Base-by-base conservation (phyloP, 2,113 vertebrate species). In the Neomonachus schauinslandi region DNA sequence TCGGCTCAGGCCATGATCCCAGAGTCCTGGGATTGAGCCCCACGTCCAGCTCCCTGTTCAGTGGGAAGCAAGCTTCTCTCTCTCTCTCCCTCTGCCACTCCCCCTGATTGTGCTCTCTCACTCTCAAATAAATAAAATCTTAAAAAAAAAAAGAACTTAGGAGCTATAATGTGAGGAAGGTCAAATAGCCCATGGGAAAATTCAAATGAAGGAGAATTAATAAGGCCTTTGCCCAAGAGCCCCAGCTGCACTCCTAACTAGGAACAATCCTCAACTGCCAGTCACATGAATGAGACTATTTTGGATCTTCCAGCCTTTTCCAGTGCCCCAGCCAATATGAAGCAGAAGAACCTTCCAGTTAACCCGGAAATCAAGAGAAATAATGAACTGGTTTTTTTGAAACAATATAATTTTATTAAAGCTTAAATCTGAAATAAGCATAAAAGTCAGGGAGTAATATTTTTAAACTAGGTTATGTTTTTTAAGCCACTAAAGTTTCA, bases 401-500 rank as follows among this genome's bases (percentile, higher is more conserved):
- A 92, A 89, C 7, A 57, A 39, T 55, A 61, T 55, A 83, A 79
- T 82, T 91, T 82, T 93, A 39, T 93, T 82, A 87, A 90, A 69
- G 15, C 16, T 91, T 39, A 87, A 88, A 53, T 94, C 11, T 89
- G 77, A 92, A 96, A 39, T 93, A 76, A 95, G 22, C 33, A 24
- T 94, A 67, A 79, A 80, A 72, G 74, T 39, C 9, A 72, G 42
- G 31, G 83, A 71, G 15, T 51, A 46, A 28, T n/a, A 82, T 71
- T 95, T 77, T 72, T 83, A 69, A 87, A 72, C 83, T 82, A 77
- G 33, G 14, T 82, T 67, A 69, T 86, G 46, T 46, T 79, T 93
- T 96, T 96, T 55, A 95, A 95, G 83, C 46, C 19, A 82, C 28
- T 42, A 82, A 39, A 39, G 15, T 89, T 96, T 92, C 81, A 86